Conservation (phyloP, 2,113 vertebrate species). For the Tetraodon nigroviridis region DNA sequence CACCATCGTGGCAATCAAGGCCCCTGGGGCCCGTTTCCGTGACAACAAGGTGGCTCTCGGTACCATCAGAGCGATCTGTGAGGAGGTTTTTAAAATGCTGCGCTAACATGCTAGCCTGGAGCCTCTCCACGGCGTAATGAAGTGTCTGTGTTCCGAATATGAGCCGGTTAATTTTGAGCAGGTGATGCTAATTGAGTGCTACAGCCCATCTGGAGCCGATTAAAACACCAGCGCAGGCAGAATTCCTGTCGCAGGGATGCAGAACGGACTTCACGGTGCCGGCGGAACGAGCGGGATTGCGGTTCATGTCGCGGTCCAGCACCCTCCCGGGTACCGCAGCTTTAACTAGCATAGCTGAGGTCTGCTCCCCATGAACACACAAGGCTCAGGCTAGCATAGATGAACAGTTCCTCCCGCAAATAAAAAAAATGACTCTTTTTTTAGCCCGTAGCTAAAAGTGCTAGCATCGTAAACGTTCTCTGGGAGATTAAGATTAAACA, state of each 20-base stretch:
- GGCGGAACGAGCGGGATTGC: constrained; percentile 7
- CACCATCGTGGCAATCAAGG: constrained; percentile 2
- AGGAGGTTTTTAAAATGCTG: neutral
- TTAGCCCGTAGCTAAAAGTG: neutral
- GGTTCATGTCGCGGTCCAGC: neutral
- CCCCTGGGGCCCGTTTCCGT: constrained; percentile 5
- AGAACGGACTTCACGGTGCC: neutral
- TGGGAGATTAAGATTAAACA: constrained; percentile 66
- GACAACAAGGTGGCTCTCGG: constrained; percentile 26
- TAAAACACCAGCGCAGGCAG: constrained; percentile 20
- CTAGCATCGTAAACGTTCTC: constrained; percentile 52
- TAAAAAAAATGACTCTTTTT: too few relatives aligned
- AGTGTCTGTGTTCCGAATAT: constrained; percentile 8
- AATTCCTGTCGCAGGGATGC: constrained; percentile 25
- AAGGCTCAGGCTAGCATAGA: neutral
- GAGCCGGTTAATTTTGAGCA: constrained; percentile 38
- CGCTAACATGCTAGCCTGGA: neutral
- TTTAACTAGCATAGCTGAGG: neutral
- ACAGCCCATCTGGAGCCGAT: constrained; percentile 52
- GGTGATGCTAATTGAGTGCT: constrained; percentile 52
- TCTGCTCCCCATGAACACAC: neutral
- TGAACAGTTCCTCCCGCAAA: too few relatives aligned
- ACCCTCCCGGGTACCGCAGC: constrained; percentile 8
- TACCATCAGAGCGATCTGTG: neutral
- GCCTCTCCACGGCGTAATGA: constrained; percentile 6